Conservation (phyloP, 2,113 vertebrate genomes). For the Ptilorrhoa leucosticta region DNA sequence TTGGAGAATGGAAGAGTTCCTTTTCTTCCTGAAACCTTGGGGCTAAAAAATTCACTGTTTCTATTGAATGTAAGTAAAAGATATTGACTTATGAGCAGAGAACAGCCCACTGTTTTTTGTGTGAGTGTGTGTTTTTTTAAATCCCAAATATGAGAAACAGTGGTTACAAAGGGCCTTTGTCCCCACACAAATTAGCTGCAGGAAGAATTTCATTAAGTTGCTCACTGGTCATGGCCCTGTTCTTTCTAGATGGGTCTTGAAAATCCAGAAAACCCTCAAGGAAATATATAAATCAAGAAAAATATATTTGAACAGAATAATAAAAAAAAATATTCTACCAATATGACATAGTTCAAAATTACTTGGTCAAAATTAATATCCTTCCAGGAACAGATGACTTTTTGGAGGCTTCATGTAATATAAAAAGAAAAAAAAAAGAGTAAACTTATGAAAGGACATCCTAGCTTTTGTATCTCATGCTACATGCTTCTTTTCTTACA, state of each 20-base stretch:
- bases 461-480: background rate
- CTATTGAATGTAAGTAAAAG: background rate
- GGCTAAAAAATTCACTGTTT: background rate
- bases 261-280: background rate
- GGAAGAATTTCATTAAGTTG: background rate
- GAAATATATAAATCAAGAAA: background rate
- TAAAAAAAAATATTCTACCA: background rate
- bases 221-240: background rate
- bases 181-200: background rate
- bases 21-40: background rate
- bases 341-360: background rate
- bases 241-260: background rate
- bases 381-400: background rate
- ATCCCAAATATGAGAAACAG: background rate
- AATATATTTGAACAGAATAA: background rate
- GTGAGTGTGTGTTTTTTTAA: background rate
- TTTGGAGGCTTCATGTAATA: background rate
- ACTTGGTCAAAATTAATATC: background rate
- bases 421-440: background rate
- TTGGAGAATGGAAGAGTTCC: background rate
- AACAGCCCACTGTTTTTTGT: accelerated
- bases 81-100: background rate
- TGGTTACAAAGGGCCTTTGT: background rate
- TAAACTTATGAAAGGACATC: background rate
- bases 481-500: background rate